phyloP scores from a whole-genome alignment of 2,113 vertebrate species.

The Zeus faber region DNA sequence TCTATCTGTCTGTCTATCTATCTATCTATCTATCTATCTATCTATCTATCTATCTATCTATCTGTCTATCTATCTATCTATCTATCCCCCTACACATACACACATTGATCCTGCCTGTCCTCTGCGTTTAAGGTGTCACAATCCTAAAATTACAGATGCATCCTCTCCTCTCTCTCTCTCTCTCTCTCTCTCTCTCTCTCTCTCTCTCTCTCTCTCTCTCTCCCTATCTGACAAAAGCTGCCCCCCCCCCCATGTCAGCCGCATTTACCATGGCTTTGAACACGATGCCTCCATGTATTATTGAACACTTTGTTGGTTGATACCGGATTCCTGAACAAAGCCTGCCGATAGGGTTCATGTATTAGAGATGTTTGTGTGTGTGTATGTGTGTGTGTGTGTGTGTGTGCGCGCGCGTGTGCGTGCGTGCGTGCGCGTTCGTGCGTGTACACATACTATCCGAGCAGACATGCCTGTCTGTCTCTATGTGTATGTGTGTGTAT shows the following conservation, averaged over 20 bases:
- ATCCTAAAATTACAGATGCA: too few relatives aligned
- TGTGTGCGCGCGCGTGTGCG: neutral
- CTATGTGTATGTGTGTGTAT: too few relatives aligned
- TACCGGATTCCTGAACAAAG: constrained; percentile 62
- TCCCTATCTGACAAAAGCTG: constrained; percentile 3
- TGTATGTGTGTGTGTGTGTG: constrained; percentile 13
- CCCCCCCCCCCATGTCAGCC: constrained; percentile 56
- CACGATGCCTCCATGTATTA: constrained; percentile 70
- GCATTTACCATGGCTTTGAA: constrained; percentile 78
- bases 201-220: constrained; percentile 27
- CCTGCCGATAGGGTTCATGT: constrained; percentile 67
- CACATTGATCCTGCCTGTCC: constrained; percentile 11
- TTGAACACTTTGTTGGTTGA: constrained; percentile 76
- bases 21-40: neutral
- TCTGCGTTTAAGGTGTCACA: too few relatives aligned
- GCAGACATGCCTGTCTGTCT: too few relatives aligned
- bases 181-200: neutral
- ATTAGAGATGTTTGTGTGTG: constrained; percentile 64
- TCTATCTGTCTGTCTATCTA: too few relatives aligned
- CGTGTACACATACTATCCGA: too few relatives aligned
- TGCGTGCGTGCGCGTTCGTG: neutral
- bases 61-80: neutral
- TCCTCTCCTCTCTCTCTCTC: constrained; percentile 3
- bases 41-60: constrained; percentile 3
- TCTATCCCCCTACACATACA: neutral